Evolutionary conservation across 2,113 vertebrate genomes (phyloP), one percentile per base, ranked within the genome.

Genomic region (Saccopteryx bilineata): DNA sequence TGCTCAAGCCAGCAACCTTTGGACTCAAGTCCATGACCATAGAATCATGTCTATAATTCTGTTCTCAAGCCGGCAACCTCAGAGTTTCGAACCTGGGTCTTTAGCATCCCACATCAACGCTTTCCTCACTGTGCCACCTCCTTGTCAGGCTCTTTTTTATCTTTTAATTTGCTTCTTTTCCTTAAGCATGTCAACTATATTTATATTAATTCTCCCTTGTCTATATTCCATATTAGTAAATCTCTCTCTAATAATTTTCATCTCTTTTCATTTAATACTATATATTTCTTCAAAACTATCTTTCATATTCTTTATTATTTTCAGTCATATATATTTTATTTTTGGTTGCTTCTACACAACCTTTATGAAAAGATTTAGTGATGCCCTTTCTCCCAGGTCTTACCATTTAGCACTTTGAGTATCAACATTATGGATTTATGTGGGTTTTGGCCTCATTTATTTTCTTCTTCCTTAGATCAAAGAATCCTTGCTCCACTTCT

Each of bases 171-270:
- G 19, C 21, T 58, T 72, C 46, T 71, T 86, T 79, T 79, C 46
- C 65, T 91, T 87, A 87, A n/a, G 50, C 79, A 80, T 39, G 65
- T 14, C 4, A 56, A n/a, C 48, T 85, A 56, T 68, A 87, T 91
- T 91, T 81, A 56, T 79, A 48, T 65, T 85, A 60, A 8, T 52
- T 79, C 18, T 56, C 33, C n/a, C 24, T 86, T 86, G n/a, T 26
- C 31, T 63, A n/a, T 28, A 72, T 86, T 39, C 15, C 56, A n/a
- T 63, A 33, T 79, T 52, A 65, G 72, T 12, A 71, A 56, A 72
- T 21, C 61, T 65, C 21, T 61, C n/a, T 63, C 61, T 58, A 66
- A 23, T 72, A 72, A 71, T 65, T 65, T 74, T 48, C 82, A 50
- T 66, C 26, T 39, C 72, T 91, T 71, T 65, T 26, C 65, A 33